A percentile compares a stretch with the other conserved stretches of the same genome.
Evolutionary conservation across 2,113 vertebrate species (phyloP).

Genomic region (Xiphophorus hellerii): DNA sequence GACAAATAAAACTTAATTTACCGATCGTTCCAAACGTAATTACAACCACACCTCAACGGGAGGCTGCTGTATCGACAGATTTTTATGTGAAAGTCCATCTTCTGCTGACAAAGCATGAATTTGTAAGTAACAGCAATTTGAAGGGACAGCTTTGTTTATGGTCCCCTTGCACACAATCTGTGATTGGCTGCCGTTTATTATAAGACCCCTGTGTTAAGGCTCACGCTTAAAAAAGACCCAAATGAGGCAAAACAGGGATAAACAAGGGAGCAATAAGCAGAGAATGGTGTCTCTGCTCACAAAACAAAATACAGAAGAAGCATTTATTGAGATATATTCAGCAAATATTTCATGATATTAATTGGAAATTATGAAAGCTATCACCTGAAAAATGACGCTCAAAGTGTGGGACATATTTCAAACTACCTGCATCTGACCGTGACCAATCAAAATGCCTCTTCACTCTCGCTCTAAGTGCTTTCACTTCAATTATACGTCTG

Average conservation of each 20-base stretch:
- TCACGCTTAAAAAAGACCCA: neutral
- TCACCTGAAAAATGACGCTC: neutral
- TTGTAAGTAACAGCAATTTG: slow-evolving; percentile 16
- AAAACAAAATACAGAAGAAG: neutral
- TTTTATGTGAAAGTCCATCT: slow-evolving; percentile 12
- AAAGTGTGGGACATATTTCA: neutral
- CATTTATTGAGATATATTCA: neutral
- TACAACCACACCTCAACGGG: slow-evolving; percentile 4
- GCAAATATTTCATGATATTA: neutral
- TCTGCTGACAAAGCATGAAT: slow-evolving; percentile 13
- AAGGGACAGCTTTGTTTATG: slow-evolving; percentile 11
- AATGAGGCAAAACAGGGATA: neutral
- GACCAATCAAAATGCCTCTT: slow-evolving; percentile 4
- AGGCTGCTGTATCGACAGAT: slow-evolving; percentile 8
- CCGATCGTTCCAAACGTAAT: slow-evolving; percentile 13
- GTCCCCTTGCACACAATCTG: slow-evolving; percentile 4
- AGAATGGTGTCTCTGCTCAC: neutral
- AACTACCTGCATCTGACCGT: neutral
- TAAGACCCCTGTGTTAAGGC: neutral
- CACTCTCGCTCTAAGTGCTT: neutral
- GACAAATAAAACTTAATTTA: slow-evolving; percentile 4
- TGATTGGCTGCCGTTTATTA: slow-evolving; percentile 10
- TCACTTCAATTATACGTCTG: neutral
- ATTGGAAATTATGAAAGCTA: neutral
- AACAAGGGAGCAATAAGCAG: neutral